phyloP scores from a whole-genome alignment of 2,113 vertebrate species.

The Sterna hirundo region DNA sequence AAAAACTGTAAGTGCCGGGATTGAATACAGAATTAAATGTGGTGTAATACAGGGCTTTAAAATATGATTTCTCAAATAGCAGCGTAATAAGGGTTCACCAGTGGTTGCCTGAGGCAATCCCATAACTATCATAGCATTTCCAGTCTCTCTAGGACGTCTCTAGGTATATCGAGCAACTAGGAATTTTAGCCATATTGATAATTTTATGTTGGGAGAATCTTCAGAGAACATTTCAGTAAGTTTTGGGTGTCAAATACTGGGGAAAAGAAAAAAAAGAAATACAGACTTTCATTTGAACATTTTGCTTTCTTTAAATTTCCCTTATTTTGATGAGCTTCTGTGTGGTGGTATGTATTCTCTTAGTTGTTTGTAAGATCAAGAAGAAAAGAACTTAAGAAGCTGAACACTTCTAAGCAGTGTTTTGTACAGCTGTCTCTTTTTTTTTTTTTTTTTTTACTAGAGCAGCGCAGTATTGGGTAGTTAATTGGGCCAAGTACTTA shows the following conservation, averaged over 20 bases:
- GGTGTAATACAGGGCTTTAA: not conserved
- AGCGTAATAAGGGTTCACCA: not conserved
- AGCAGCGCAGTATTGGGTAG: not conserved
- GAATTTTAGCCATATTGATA: not conserved
- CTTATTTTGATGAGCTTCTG: not conserved
- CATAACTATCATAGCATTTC: not conserved
- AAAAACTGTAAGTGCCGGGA: conserved; percentile 84
- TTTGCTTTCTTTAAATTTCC: not conserved
- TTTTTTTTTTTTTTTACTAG: not conserved
- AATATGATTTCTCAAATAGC: not conserved
- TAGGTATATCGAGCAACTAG: not conserved
- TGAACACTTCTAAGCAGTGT: not conserved
- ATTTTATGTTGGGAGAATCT: not conserved
- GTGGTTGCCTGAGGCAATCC: not conserved
- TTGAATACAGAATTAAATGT: not conserved
- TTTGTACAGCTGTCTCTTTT: not conserved
- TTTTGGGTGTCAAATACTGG: not conserved
- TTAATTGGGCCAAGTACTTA: not conserved
- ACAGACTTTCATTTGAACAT: not conserved
- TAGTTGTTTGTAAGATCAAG: not conserved
- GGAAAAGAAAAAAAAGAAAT: not conserved
- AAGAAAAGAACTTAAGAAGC: not conserved
- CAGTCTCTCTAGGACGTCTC: not conserved
- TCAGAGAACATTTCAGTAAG: not conserved
- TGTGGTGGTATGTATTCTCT: not conserved